Evolutionary conservation across 2,888 invertebrate species (phyloP), one percentile per base, ranked within the genome.

Genomic region (Luperina testacea): DNA sequence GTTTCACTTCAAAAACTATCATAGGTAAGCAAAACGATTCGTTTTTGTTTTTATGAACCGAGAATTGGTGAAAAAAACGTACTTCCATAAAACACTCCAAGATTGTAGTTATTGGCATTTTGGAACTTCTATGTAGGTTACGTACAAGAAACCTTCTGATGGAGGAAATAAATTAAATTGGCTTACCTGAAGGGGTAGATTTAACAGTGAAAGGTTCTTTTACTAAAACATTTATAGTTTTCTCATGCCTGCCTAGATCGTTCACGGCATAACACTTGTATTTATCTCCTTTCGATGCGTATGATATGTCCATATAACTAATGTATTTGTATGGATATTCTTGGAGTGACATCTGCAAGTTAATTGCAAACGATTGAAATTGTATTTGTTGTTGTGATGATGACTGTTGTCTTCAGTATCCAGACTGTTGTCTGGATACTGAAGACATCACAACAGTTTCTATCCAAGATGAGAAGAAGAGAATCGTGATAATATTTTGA

Each of bases 251-350:
- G 57, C 83, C 90, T 8, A 45, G 20, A 3, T 38, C 2, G 32
- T 90, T 90, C 4, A 1, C 11, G n/a, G 91, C 84, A n/a, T 61
- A n/a, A 65, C 90, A 90, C 11, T 70, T 68, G n/a, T 82, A 89
- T 71, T 8, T 82, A 8, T 73, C 78, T 51, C 4, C 45, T 75
- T 86, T 38, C 11, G n/a, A 15, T 3, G 42, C 70, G 8, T 80
- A 53, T 45, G 80, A 20, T 70, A 83, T 63, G 17, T 70, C 63
- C 65, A 89, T 75, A 48, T 90, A 84, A 73, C 82, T 90, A 38
- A 90, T 82, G 57, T 83, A 86, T 53, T 83, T 74, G 45, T 87
- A 90, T 1, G 86, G 90, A 4, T 61, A 64, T 72, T 87, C 77
- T 7, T 77, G 45, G 4, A 72, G 32, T 2, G 84, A 80, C 45